phyloP scores from a whole-genome alignment of 37 sponge, comb jelly and placozoan genomes.

The Chondrilla cf. caribensis region DNA sequence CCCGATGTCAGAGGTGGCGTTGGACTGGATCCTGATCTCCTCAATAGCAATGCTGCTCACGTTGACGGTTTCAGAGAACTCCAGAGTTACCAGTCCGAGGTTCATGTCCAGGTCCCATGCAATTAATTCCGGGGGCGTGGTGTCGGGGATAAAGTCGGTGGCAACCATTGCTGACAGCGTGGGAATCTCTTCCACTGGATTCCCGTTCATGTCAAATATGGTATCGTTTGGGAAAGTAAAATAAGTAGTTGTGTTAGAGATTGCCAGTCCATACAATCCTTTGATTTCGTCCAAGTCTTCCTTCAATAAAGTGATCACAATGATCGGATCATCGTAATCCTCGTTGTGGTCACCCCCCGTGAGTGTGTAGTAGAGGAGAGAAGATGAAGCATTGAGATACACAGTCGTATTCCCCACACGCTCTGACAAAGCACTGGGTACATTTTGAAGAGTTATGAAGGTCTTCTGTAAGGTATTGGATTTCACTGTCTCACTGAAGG shows the following conservation, averaged over 20 bases:
- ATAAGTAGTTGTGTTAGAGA: constrained; percentile 61
- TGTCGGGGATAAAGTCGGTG: constrained; percentile 59
- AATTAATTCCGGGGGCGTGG: constrained; percentile 61
- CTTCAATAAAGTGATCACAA: constrained; percentile 64
- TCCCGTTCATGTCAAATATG: constrained; percentile 79
- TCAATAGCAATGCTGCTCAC: constrained; percentile 64
- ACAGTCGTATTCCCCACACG: background rate
- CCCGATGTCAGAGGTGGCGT: constrained; percentile 43
- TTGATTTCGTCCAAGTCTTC: constrained; percentile 80
- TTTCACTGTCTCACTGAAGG: constrained; percentile 86
- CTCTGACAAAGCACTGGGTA: constrained; percentile 32
- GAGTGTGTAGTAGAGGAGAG: constrained; percentile 58
- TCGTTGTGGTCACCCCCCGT: constrained; percentile 67
- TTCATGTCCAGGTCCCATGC: constrained; percentile 82
- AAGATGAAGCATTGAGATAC: constrained; percentile 20
- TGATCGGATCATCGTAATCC: constrained; percentile 43
- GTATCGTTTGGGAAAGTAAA: constrained; percentile 60
- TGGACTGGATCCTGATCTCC: constrained; percentile 69
- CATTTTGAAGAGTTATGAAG: constrained; percentile 73
- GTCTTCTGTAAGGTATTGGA: constrained; percentile 65
- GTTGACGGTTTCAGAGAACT: constrained; percentile 82
- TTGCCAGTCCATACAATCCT: constrained; percentile 69
- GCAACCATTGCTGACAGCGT: constrained; percentile 56
- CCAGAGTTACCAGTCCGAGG: constrained; percentile 58
- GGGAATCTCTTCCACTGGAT: constrained; percentile 50